phyloP scores from a whole-genome alignment of 2,113 vertebrate species.

The Galbula dea region DNA sequence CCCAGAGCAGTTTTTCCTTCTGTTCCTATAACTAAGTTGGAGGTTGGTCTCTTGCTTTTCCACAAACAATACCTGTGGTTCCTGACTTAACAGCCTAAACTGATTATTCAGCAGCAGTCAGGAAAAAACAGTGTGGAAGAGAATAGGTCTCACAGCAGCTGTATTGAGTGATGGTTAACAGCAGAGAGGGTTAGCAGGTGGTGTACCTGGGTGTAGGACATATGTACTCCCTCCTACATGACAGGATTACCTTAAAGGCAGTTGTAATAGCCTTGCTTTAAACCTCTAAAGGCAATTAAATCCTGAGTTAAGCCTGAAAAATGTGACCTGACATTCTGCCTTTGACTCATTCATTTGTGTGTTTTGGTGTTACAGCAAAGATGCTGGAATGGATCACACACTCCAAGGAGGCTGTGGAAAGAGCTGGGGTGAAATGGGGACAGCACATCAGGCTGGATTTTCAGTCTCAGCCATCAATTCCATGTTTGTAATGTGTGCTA shows the following conservation, averaged over 20 bases:
- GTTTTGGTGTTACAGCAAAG: not conserved
- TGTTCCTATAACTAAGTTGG: not conserved
- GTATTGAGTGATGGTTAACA: not conserved
- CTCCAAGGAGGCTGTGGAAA: not conserved
- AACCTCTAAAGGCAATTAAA: slow-evolving; percentile 57
- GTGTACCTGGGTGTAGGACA: not conserved
- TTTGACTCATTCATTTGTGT: not conserved
- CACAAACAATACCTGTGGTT: fast-evolving
- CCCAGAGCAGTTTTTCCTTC: fast-evolving
- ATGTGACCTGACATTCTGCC: slow-evolving; percentile 9
- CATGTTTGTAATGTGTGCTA: not conserved
- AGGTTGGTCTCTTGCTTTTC: not conserved
- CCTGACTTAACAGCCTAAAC: not conserved
- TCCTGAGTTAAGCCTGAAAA: slow-evolving; percentile 44
- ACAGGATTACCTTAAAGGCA: slow-evolving; percentile 4
- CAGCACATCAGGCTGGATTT: not conserved
- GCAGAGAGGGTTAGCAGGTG: not conserved
- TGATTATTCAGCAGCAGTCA: not conserved
- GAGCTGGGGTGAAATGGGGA: not conserved
- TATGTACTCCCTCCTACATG: fast-evolving
- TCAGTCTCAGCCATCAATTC: not conserved
- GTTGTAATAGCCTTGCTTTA: slow-evolving; percentile 7
- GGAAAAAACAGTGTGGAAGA: not conserved
- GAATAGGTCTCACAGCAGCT: not conserved
- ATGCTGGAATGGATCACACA: not conserved